A percentile compares a stretch with the other conserved stretches of the same genome.
These are phyloP conservation scores for Antechinus flavipes DNA, from an alignment of 2,113 vertebrate genomes.

Conservation along the genomic window DNA sequence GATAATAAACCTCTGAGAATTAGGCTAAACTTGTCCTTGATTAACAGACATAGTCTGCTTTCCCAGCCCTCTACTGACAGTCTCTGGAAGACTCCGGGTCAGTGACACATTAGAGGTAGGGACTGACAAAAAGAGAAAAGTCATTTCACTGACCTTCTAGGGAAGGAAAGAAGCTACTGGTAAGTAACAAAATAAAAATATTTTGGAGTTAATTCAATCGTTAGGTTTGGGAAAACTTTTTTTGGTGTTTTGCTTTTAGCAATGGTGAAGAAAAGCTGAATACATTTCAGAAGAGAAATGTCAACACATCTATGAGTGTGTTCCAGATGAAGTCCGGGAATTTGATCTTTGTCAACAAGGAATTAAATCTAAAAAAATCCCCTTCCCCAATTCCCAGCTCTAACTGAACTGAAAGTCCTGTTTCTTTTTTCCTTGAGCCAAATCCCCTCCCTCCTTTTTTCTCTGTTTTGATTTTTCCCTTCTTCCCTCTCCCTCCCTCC, in stretches of 20 bases:
- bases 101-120: neutral
- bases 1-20: neutral
- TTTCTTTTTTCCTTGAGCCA: slow-evolving; percentile 49
- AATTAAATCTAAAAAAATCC: neutral
- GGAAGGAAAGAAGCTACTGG: neutral
- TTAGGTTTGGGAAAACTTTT: neutral
- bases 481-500: neutral
- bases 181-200: neutral
- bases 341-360: neutral
- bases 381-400: neutral
- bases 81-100: neutral
- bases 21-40: neutral
- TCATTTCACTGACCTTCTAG: neutral
- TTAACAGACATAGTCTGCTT: neutral
- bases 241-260: neutral
- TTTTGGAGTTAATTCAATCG: neutral
- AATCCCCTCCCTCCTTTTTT: neutral
- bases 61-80: neutral
- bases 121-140: neutral
- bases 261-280: neutral
- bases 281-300: neutral
- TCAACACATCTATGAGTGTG: neutral
- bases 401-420: neutral
- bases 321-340: neutral
- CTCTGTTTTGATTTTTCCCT: neutral